Conservation (phyloP, 2,113 vertebrate species). For the Labrus mixtus region DNA sequence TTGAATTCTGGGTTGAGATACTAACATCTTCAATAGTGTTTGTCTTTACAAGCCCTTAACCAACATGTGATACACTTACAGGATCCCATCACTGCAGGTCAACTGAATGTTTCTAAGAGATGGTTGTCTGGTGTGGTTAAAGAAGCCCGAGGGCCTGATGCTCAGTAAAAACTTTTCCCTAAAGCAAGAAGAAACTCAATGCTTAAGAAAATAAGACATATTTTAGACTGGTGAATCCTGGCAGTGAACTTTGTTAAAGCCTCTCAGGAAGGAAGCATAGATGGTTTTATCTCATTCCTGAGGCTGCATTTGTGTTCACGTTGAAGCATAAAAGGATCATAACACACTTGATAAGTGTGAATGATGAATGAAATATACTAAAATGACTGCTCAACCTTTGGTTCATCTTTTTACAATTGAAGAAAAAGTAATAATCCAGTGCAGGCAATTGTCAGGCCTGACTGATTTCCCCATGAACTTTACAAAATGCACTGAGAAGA, state of each 20-base stretch:
- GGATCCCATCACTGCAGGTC: not conserved
- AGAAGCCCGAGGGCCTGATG: not conserved
- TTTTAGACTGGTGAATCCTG: not conserved
- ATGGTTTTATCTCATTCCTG: not conserved
- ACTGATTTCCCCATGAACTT: constrained; percentile 15
- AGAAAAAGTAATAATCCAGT: constrained; percentile 7
- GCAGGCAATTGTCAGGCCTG: not conserved
- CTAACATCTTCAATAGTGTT: too few relatives aligned
- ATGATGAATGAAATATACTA: constrained; percentile 16
- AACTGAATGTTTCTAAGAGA: not conserved
- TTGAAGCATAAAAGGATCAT: constrained; percentile 11
- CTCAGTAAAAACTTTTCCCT: not conserved
- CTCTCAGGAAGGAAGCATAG: not conserved
- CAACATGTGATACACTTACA: not conserved
- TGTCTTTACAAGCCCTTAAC: too few relatives aligned
- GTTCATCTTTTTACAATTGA: constrained; percentile 7
- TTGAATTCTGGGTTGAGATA: too few relatives aligned
- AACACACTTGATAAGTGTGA: constrained; percentile 17
- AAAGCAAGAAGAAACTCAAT: not conserved
- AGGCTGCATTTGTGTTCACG: not conserved
- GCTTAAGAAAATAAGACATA: not conserved
- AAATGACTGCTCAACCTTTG: constrained; percentile 2
- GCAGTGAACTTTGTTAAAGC: not conserved
- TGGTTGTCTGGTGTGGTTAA: not conserved
- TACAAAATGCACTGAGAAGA: too few relatives aligned